These are phyloP conservation scores for Esox niger DNA, from an alignment of 2,113 vertebrate species.

Conservation along the genomic window DNA sequence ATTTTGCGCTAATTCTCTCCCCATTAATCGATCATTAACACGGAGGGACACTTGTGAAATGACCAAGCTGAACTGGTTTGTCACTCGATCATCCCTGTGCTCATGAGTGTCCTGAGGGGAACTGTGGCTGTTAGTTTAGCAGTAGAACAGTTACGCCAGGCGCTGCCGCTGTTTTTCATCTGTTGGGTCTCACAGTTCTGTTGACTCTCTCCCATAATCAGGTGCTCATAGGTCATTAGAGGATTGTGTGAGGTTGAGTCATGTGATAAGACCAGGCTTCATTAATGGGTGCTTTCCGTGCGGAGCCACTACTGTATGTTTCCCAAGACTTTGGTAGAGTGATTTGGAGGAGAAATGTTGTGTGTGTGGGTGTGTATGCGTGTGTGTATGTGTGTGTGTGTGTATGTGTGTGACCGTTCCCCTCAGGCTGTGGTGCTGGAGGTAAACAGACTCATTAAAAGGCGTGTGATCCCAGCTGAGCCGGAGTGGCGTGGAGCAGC, in stretches of 20 bases:
- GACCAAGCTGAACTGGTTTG: neutral
- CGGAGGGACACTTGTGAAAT: neutral
- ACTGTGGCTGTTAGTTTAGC: no score
- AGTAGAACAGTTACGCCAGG: neutral
- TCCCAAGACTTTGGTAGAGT: neutral
- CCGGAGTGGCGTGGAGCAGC: constrained; percentile 19
- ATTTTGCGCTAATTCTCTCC: constrained; percentile 7
- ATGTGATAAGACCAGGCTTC: neutral
- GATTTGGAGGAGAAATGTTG: neutral
- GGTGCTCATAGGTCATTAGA: neutral
- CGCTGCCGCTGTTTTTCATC: neutral
- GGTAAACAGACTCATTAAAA: constrained; percentile 65
- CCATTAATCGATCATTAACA: constrained; percentile 14
- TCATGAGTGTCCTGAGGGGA: neutral
- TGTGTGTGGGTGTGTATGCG: neutral
- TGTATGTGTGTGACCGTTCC: constrained; percentile 2
- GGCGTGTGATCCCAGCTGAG: constrained; percentile 57
- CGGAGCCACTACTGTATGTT: neutral
- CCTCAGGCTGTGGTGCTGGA: constrained; percentile 4
- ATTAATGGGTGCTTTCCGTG: neutral
- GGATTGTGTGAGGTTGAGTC: neutral
- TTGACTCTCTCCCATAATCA: neutral
- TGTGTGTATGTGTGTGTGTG: neutral
- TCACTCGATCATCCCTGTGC: no score
- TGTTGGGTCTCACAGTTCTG: neutral